Base-by-base conservation (phyloP, 35 echinoderm and acorn worm species). In the Acanthaster planci region DNA sequence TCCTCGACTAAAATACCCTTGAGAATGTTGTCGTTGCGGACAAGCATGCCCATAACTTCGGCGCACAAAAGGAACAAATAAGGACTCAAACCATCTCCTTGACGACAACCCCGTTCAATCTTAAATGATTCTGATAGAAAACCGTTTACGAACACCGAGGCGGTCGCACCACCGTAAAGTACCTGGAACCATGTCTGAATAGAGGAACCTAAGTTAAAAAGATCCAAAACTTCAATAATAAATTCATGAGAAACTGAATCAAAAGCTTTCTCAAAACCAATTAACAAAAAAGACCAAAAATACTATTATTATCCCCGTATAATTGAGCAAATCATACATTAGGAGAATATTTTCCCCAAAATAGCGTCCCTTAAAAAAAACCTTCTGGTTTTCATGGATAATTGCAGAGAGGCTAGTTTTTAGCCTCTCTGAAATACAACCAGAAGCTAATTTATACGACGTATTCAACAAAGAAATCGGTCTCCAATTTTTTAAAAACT, bases 261-360 rank as follows among this genome's bases (percentile, higher is more conserved):
- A 55, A n/a, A n/a, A n/a, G n/a, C n/a, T n/a, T n/a, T n/a, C n/a
- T n/a, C n/a, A n/a, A n/a, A n/a, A n/a, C n/a, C 52, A 15, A 55
- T 55, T 55, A 55, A 55, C 52, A 55, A 55, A 55, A 55, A 55
- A 55, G 10, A 55, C 52, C 52, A 55, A 21, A 21, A 55, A 55
- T 55, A 15, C 10, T 55, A 55, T 55, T 55, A 55, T 21, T 15
- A 10, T 55, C n/a, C n/a, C 52, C 52, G 52, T 55, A 21, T 55
- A 55, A 55, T 55, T 55, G 21, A 55, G 52, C 52, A 55, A 55
- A 55, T 55, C 52, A n/a, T n/a, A n/a, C n/a, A 55, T 55, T 55
- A 55, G 21, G 0, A 10, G 52, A 55, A 55, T 55, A 55, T 55
- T 55, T 21, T 55, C 52, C 10, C 52, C 52, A 55, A 55, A 15